Evolutionary conservation across 2,888 invertebrate species (phyloP).

Genomic region (Lymantria monacha): DNA sequence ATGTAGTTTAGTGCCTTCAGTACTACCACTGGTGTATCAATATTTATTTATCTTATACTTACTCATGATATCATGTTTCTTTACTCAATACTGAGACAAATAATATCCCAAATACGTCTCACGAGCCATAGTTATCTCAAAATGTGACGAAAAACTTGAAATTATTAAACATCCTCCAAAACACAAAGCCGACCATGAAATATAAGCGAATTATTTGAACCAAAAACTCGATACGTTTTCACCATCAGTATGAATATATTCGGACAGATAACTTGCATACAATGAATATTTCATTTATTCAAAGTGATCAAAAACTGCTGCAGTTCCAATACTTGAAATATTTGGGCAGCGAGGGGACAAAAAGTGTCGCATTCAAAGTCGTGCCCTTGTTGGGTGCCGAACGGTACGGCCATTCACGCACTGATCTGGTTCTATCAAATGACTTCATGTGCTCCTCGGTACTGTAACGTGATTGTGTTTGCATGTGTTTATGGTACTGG

Average conservation of each 20-base stretch:
- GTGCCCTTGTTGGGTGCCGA: conserved; percentile 38
- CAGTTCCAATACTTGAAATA: conserved; percentile 22
- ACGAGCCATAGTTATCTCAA: no score
- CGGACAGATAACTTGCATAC: conserved; percentile 37
- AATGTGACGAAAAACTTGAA: no score
- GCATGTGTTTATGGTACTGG: not conserved
- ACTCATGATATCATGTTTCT: no score
- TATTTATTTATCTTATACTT: no score
- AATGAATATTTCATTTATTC: conserved; percentile 72
- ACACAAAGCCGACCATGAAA: not conserved
- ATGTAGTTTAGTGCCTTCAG: no score
- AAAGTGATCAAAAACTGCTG: conserved; percentile 52
- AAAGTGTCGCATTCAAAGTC: conserved; percentile 54
- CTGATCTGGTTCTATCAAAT: conserved; percentile 14
- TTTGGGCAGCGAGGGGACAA: conserved; percentile 37
- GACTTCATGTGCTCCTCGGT: conserved; percentile 25
- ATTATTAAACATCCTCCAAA: not conserved
- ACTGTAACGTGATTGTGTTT: conserved; percentile 4
- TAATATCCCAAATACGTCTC: no score
- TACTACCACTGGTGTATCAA: no score
- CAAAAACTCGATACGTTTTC: conserved; percentile 30
- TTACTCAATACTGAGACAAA: no score
- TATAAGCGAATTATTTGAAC: conserved; percentile 15
- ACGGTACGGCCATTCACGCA: conserved; percentile 18
- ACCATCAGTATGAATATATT: conserved; percentile 34